These are phyloP conservation scores for Phenganax stokvisi DNA, from an alignment of 92 coral and sea anemone genomes.

Conservation along the genomic window DNA sequence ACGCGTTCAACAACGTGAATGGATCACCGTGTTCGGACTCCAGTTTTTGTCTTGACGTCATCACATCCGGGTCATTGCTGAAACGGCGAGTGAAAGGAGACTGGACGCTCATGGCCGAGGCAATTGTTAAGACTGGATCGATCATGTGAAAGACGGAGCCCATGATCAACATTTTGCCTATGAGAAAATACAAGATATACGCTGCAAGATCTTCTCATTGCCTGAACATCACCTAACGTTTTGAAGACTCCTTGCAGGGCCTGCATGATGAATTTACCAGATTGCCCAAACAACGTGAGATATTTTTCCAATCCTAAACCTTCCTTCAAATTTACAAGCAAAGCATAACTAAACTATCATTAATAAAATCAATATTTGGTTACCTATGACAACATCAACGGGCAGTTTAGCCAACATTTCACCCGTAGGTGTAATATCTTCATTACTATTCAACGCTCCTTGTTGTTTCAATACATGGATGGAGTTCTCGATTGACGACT, in stretches of 20 bases:
- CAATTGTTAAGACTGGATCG: constrained; percentile 89
- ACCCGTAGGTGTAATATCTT: constrained; percentile 70
- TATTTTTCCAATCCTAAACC: no score
- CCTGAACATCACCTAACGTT: no score
- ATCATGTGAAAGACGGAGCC: constrained; percentile 94
- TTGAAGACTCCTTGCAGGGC: no score
- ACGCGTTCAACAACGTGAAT: constrained; percentile 85
- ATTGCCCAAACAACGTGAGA: no score
- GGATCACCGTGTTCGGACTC: constrained; percentile 99
- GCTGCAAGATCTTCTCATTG: no score
- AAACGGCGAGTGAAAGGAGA: constrained; percentile 94
- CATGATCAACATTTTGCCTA: constrained; percentile 82
- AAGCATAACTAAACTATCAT: background rate
- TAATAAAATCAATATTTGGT: background rate
- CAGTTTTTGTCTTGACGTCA: constrained; percentile 69
- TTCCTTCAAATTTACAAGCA: no score
- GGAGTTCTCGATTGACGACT: constrained; percentile 89
- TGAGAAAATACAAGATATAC: background rate
- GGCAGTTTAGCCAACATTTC: constrained; percentile 89
- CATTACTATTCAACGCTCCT: constrained; percentile 78
- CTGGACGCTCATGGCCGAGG: constrained; percentile 99
- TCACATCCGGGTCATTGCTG: constrained; percentile 91
- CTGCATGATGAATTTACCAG: no score
- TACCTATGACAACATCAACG: constrained; percentile 93
- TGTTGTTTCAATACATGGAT: constrained; percentile 77